Base-by-base conservation (phyloP, 2,888 invertebrate genomes). In the Dicycla oo region DNA sequence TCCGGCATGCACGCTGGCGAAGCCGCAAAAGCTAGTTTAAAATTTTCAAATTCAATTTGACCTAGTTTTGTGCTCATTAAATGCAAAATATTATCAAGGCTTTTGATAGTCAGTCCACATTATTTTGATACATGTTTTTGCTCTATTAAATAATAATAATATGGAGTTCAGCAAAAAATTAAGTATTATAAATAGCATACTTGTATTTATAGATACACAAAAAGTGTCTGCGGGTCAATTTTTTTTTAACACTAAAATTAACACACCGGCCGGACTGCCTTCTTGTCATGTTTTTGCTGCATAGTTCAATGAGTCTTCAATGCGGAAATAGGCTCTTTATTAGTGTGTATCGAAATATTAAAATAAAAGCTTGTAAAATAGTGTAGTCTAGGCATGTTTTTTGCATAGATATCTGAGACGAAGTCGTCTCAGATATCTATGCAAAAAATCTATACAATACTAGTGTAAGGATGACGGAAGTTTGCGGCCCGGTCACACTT, bases 241-340 rank as follows among this genome's bases (percentile, higher is more conserved):
- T 75, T 75, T 57, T 69, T 23, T 15, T 45, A 10, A 10, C 30
- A 30, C 51, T 60, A 18, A 49, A 60, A 18, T 51, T 23, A 51
- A 26, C 45, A 13, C 45, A 40, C 49, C 20, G 30, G 20, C 23
- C 2, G 8, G 23, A 40, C 13, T 53, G 23, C 0, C 18, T n/a
- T 7, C 13, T 54, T 34, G 45, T 23, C 56, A 45, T 47, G 15
- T 75, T 73, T 78, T 82, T 77, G 10, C 45, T 49, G 1, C 8
- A 45, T 38, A 18, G 8, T 40, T 49, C n/a, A n/a, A 34, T n/a
- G 20, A 11, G 18, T n/a, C 15, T n/a, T 58, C 40, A 56, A 83
- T 69, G 63, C 80, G 80, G 83, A 83, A 53, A 69, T 83, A 56
- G 58, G 51, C 10, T 20, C 10, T 57, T 58, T 68, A 49, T 58